Evolutionary conservation across 2,113 vertebrate genomes (phyloP), one percentile per base, ranked within the genome.

Genomic region (Kryptolebias marmoratus): DNA sequence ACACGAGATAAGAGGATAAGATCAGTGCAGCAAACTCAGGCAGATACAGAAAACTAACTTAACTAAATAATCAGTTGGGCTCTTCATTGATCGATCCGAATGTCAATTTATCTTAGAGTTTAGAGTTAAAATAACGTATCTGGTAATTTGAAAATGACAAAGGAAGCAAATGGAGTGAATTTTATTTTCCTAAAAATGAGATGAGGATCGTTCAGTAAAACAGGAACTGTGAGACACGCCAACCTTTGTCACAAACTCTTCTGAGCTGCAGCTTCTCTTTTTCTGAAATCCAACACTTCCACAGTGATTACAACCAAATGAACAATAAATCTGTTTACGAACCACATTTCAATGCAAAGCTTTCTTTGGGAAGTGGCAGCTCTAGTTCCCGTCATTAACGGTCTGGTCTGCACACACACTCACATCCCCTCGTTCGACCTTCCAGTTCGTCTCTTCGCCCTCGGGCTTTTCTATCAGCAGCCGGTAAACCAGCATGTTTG

Each of bases 141-240:
- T n/a, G 48, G 45, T 50, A n/a, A 50, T 50, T 5, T 42, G 5
- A 50, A 60, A 16, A 44, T 4, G 3, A 60, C 1, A 32, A 60
- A 18, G 16, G 47, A 18, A 52, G 47, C 32, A 44, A 45, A 71
- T 42, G 0, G 50, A 52, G 55, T 31, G 14, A 47, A 9, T 62
- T 47, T 15, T 22, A 11, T 42, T 22, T 22, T 47, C 14, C 61
- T 10, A 27, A 31, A 63, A 16, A 7, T 9, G 47, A 73, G 11
- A 66, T 9, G n/a, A 42, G 11, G 61, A 45, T 12, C 30, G 14
- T n/a, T 27, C 4, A 1, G 0, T 5, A 44, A 80, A 87, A 81
- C 73, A 78, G 87, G 77, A 90, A 89, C 50, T 0, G 9, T 86
- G 47, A 78, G 64, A 64, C 63, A 63, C 11, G 4, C 0, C 27